Base-by-base conservation (phyloP, 2,797 vertebrate species). In the Fundulus diaphanus region DNA sequence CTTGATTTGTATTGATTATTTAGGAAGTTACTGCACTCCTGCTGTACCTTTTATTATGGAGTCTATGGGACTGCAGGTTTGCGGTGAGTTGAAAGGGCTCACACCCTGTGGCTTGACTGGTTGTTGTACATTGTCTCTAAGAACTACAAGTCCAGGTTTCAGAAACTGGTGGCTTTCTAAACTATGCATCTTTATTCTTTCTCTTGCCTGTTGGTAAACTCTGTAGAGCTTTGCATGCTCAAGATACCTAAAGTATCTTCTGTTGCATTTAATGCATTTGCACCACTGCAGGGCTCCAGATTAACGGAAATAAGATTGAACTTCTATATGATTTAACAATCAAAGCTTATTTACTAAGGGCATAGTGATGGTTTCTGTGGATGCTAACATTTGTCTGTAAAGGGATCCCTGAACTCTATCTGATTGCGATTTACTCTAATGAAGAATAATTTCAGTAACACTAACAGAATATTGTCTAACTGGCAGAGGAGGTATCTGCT, bases 1-100 rank as follows among this genome's bases (percentile, higher is more conserved):
- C 90, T 89, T 95, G 92, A 92, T 95, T 94, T 96, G 95, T 96
- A 96, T 96, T 93, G 94, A 95, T 94, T 94, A 95, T 95, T 96
- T 92, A 96, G 95, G 95, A 96, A 94, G 92, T 95, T 95, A 95
- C 95, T 95, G 94, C 94, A 94, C 95, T 96, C 95, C 95, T 93
- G 94, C 95, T 94, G 95, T 96, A 92, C 96, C 96, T 93, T 96
- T 92, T 96, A 94, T 95, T 92, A 95, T 94, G 95, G 96, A 96
- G 93, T 95, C 95, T 89, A 91, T 95, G 92, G 95, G 94, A 95
- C 95, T 94, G 95, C 95, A 96, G 95, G 95, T 95, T 94, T 96
- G 96, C 91, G 95, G 95, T 96, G 96, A 96, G 95, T 96, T 94
- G 84, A 94, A 93, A 87, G 93, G 94, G 92, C 92, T 84, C 88